phyloP scores from a whole-genome alignment of 1,140 invertebrate genomes.

The Tribolium castaneum region DNA sequence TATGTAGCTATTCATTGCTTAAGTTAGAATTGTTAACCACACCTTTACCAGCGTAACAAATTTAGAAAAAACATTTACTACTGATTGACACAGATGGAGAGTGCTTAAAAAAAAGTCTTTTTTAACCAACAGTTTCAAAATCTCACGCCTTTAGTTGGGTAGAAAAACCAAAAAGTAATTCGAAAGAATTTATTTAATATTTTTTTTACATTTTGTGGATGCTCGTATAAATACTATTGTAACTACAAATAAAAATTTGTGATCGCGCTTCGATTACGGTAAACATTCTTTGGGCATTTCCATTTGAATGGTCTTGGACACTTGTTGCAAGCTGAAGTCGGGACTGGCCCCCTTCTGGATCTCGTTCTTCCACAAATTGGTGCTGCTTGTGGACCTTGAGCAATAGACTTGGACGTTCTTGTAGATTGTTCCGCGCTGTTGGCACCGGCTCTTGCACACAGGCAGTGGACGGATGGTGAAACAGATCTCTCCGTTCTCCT shows the following conservation, averaged over 20 bases:
- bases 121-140: too few species aligned
- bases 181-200: conserved; percentile 9
- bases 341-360: conserved; percentile 70
- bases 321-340: conserved; percentile 62
- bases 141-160: too few species aligned
- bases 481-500: conserved; percentile 67
- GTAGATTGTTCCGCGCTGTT: conserved; percentile 49
- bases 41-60: too few species aligned
- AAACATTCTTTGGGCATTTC: not conserved
- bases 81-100: too few species aligned
- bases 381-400: conserved; percentile 59
- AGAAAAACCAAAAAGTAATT: too few species aligned
- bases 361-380: conserved; percentile 65
- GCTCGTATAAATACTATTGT: conserved; percentile 9
- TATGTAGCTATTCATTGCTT: too few species aligned
- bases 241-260: not conserved
- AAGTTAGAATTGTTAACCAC: too few species aligned
- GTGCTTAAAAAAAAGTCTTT: too few species aligned
- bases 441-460: conserved; percentile 64
- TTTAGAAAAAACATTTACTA: too few species aligned
- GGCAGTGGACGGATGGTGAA: conserved; percentile 68
- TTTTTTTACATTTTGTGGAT: conserved; percentile 31
- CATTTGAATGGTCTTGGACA: not conserved
- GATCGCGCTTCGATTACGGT: not conserved
- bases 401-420: conserved; percentile 68